Conservation (phyloP, 2,888 invertebrate species). For the Tinea trinotella region DNA sequence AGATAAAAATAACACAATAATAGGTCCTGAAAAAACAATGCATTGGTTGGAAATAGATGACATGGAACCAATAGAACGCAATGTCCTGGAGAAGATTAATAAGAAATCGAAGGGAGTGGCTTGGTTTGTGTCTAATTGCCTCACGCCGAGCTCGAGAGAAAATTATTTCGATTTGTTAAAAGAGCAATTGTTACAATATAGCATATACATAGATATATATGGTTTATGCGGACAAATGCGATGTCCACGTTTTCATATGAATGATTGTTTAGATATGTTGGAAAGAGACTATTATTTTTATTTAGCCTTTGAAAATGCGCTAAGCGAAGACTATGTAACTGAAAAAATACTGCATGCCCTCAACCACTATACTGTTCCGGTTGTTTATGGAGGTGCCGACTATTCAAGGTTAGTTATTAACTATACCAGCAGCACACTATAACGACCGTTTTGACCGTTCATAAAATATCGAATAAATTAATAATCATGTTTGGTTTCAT, state of each 20-base stretch:
- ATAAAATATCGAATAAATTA: no score
- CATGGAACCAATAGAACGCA: slow-evolving; percentile 29
- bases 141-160: slow-evolving; percentile 28
- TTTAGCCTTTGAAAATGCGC: slow-evolving; percentile 18
- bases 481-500: background rate
- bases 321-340: slow-evolving; percentile 19
- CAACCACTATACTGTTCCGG: slow-evolving; percentile 11
- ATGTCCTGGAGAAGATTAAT: slow-evolving; percentile 20
- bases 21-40: slow-evolving; percentile 36
- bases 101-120: background rate
- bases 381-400: slow-evolving; percentile 18
- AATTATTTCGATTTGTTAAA: slow-evolving; percentile 29
- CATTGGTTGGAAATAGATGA: slow-evolving; percentile 33
- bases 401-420: slow-evolving; percentile 18
- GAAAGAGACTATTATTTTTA: slow-evolving; percentile 19
- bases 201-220: slow-evolving; percentile 37
- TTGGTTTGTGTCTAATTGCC: slow-evolving; percentile 39
- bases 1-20: slow-evolving; percentile 28
- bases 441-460: no score
- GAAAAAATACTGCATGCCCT: slow-evolving; percentile 15
- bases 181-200: slow-evolving; percentile 29
- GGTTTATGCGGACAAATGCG: slow-evolving; percentile 32
- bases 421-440: no score
- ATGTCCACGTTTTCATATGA: slow-evolving; percentile 29
- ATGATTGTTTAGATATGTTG: background rate